A percentile compares a stretch with the other conserved stretches of the same genome.
Conservation (phyloP, 2,888 invertebrate genomes). For the Oscheius sp. region DNA sequence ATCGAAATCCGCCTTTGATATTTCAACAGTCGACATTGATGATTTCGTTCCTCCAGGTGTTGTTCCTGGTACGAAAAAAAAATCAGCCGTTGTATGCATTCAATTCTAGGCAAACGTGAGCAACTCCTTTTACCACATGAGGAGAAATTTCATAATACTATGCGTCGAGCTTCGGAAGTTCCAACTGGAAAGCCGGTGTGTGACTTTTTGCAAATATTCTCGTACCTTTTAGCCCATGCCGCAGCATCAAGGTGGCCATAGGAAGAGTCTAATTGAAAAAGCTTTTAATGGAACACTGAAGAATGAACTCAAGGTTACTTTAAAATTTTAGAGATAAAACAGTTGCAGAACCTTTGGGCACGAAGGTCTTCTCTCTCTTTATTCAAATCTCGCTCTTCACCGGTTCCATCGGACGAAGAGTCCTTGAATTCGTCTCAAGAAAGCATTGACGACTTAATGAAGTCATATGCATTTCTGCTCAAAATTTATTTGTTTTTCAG, state of each 20-base stretch:
- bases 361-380: conserved; percentile 10
- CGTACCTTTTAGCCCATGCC: neutral
- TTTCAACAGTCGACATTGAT: conserved; percentile 6
- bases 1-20: conserved; percentile 16
- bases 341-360: conserved; percentile 14
- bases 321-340: neutral
- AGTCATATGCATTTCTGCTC: neutral
- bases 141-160: neutral
- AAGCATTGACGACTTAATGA: conserved; percentile 17
- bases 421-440: conserved; percentile 10
- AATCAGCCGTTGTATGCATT: neutral
- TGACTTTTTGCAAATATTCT: neutral
- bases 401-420: conserved; percentile 18
- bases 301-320: conserved; percentile 8
- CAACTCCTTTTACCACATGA: neutral
- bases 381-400: conserved; percentile 1
- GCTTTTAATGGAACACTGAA: conserved; percentile 20
- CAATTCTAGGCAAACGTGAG: conserved; percentile 9
- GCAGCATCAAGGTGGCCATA: neutral
- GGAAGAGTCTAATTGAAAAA: conserved; percentile 12
- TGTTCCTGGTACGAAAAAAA: neutral
- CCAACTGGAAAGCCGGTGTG: conserved; percentile 15
- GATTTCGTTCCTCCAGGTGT: conserved; percentile 1
- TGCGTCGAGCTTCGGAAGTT: conserved; percentile 7
- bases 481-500: neutral